These are phyloP conservation scores for Smittia aterrima DNA, from an alignment of 2,888 invertebrate genomes.

Conservation along the genomic window DNA sequence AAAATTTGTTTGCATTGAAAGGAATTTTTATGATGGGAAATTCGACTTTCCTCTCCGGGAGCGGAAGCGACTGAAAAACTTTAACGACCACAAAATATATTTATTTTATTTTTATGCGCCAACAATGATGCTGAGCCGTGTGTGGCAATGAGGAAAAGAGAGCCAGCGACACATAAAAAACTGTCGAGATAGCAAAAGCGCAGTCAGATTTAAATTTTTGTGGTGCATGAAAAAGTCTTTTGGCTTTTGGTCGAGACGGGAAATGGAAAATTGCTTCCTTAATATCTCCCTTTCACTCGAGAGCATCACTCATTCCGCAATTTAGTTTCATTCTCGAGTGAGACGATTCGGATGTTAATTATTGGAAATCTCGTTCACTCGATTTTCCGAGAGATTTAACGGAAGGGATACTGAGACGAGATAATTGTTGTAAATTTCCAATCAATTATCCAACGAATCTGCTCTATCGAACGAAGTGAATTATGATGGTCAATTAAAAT, in stretches of 20 bases:
- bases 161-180: conserved; percentile 12
- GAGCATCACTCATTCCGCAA: not conserved
- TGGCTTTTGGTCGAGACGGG: conserved; percentile 41
- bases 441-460: conserved; percentile 22
- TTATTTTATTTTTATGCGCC: conserved; percentile 28
- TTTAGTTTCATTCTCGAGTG: not conserved
- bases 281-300: conserved; percentile 7
- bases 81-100: conserved; percentile 21
- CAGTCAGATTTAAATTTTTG: not conserved
- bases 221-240: conserved; percentile 2
- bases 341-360: not conserved
- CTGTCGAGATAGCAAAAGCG: not conserved
- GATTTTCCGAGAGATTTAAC: not conserved
- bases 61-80: conserved; percentile 8
- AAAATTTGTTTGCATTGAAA: conserved; percentile 25
- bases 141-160: not conserved
- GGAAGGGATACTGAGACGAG: conserved; percentile 34
- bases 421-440: conserved; percentile 39
- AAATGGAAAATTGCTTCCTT: conserved; percentile 43
- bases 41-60: not conserved
- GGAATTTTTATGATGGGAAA: conserved; percentile 30
- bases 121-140: not conserved
- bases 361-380: not conserved
- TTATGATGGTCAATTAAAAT: conserved; percentile 41
- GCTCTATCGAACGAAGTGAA: not conserved